Percentiles rank a stretch among this genome's conserved stretches.
These are phyloP conservation scores for Pasiphila rectangulata DNA, from an alignment of 2,888 invertebrate species.

Conservation along the genomic window DNA sequence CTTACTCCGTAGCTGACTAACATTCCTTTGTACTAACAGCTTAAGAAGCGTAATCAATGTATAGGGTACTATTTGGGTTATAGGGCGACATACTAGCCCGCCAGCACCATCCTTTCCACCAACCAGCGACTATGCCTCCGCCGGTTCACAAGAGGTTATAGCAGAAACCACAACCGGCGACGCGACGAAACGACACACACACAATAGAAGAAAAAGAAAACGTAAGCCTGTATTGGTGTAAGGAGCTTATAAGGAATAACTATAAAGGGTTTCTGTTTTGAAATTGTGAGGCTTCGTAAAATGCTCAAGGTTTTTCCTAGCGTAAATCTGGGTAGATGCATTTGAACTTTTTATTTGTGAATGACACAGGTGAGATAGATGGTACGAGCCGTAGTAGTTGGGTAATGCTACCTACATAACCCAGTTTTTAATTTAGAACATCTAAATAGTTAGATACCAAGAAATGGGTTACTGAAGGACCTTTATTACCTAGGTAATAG, in stretches of 20 bases:
- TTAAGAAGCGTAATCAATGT: slow-evolving; percentile 55
- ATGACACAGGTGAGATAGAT: too few relatives aligned
- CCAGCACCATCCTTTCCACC: slow-evolving; percentile 75
- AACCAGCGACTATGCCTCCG: slow-evolving; percentile 64
- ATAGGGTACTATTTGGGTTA: slow-evolving; percentile 72
- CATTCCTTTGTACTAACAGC: slow-evolving; percentile 34
- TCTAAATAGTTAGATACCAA: too few relatives aligned
- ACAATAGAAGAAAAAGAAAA: slow-evolving; percentile 62
- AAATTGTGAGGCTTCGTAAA: slow-evolving; percentile 45
- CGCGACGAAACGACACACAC: slow-evolving; percentile 43
- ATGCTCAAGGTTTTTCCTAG: background rate
- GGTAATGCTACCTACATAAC: too few relatives aligned
- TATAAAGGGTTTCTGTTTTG: slow-evolving; percentile 8
- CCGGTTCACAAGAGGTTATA: slow-evolving; percentile 73
- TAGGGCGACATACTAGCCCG: slow-evolving; percentile 75
- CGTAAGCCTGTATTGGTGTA: slow-evolving; percentile 71
- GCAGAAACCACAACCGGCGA: slow-evolving; percentile 52
- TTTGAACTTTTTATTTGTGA: too few relatives aligned
- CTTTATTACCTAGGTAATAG: background rate
- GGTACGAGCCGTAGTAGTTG: too few relatives aligned
- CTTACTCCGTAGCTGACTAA: slow-evolving; percentile 31
- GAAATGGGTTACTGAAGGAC: too few relatives aligned
- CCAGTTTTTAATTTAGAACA: too few relatives aligned
- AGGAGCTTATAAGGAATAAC: slow-evolving; percentile 29
- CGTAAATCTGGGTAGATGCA: background rate